These are phyloP conservation scores for Leptoclinus maculatus DNA, from an alignment of 2,797 vertebrate genomes.

Conservation along the genomic window DNA sequence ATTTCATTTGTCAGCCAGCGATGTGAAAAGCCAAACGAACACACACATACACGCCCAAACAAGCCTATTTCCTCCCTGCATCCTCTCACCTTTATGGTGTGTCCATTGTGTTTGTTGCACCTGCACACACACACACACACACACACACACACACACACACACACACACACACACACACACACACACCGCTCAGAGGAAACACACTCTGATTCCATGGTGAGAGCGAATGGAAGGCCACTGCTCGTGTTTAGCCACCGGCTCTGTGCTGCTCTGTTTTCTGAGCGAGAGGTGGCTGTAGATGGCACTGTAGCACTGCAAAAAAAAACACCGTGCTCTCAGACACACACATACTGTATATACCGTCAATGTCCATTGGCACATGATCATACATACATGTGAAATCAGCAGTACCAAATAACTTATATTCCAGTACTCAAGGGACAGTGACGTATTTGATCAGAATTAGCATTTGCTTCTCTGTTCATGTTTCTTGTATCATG, in stretches of 20 bases:
- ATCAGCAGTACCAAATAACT: conserved; percentile 6
- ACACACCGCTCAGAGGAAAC: conserved; percentile 42
- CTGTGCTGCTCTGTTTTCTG: conserved; percentile 2
- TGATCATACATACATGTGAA: conserved; percentile 30
- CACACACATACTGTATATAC: neutral
- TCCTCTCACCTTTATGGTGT: conserved; percentile 65
- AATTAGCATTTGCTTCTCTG: conserved; percentile 29
- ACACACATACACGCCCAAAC: conserved; percentile 37
- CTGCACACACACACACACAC: conserved; percentile 19
- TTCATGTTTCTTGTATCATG: conserved; percentile 25
- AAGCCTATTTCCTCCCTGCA: conserved; percentile 57
- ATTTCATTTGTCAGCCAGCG: conserved; percentile 70
- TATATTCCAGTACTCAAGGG: neutral
- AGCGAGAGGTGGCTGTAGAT: conserved; percentile 65
- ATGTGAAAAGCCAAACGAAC: conserved; percentile 56
- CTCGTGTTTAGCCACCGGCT: conserved; percentile 55
- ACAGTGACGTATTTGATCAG: neutral
- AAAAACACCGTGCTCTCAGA: neutral
- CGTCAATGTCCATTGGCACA: conserved; percentile 18
- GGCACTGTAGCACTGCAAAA: conserved; percentile 78
- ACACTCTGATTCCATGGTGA: conserved; percentile 62
- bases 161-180: neutral
- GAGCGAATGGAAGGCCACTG: conserved; percentile 66
- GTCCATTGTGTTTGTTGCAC: conserved; percentile 40
- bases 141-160: neutral